Percentiles rank a stretch among this genome's conserved stretches.
phyloP scores from a whole-genome alignment of 2,888 invertebrate genomes.

The Drosophila nr. perissopoda region DNA sequence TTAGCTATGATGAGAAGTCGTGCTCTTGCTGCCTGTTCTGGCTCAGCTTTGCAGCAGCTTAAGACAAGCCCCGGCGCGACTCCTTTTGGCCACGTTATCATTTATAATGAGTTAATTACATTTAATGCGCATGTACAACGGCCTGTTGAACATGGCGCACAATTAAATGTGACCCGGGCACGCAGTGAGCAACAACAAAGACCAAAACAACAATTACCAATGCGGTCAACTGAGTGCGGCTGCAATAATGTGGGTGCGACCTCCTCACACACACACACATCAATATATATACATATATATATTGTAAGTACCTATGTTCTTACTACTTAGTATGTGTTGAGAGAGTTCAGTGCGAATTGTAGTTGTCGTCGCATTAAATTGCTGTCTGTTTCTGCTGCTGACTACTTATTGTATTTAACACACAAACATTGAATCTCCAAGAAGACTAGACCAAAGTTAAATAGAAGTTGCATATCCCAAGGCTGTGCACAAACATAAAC shows the following conservation, averaged over 20 bases:
- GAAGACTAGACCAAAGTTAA: neutral
- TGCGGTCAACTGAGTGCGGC: constrained; percentile 54
- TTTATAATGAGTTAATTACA: constrained; percentile 81
- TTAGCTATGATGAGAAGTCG: constrained; percentile 71
- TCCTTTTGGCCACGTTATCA: constrained; percentile 75
- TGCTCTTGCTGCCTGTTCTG: constrained; percentile 15
- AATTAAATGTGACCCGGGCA: constrained; percentile 78
- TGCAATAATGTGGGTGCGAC: constrained; percentile 11
- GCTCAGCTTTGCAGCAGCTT: constrained; percentile 52
- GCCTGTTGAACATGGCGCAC: constrained; percentile 78
- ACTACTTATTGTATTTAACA: constrained; percentile 22
- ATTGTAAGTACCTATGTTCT: constrained; percentile 16
- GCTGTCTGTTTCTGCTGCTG: constrained; percentile 55
- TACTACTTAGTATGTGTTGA: constrained; percentile 30
- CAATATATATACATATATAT: neutral
- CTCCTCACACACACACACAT: neutral
- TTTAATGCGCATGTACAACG: constrained; percentile 80
- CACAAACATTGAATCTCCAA: neutral
- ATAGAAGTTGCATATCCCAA: neutral
- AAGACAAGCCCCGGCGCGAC: constrained; percentile 53
- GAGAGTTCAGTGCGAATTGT: constrained; percentile 44
- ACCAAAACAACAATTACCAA: constrained; percentile 38
- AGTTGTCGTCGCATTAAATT: constrained; percentile 62
- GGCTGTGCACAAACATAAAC: neutral
- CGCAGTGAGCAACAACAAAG: constrained; percentile 44